Evolutionary conservation across 1,140 invertebrate genomes (phyloP), one percentile per base, ranked within the genome.

Genomic region (Pseudomyrmex dendroicus): DNA sequence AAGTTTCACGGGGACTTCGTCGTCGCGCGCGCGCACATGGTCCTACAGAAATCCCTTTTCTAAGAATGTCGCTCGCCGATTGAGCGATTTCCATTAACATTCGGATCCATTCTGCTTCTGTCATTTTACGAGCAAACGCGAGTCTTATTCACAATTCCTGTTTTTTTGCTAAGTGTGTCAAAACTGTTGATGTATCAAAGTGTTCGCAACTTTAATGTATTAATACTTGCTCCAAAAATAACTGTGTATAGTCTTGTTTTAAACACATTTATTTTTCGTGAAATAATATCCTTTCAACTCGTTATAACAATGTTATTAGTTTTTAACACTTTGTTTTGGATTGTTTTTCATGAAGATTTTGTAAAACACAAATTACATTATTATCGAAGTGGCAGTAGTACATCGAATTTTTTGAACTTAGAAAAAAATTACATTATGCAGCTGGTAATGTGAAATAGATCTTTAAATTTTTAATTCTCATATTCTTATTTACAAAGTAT

Each of bases 311-410:
- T 35, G 5, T 35, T 35, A 35, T 35, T 35, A 35, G 35, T 35
- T 7, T 35, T 35, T 35, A 35, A 35, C 35, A 7, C 5, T 35
- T 35, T 35, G 7, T 35, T 1, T 35, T 35, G 0, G 35, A 35
- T 35, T 35, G 0, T 35, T 35, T 35, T 35, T 5, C 35, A 35
- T 5, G 5, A 7, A 35, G 5, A 59, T 73, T 57, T 62, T 44
- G 17, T 4, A 17, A 85, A 68, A 15, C 20, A 56, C 10, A 17
- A 61, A 56, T 57, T 10, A 35, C 5, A 35, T 35, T 35, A 35
- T 35, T 35, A 46, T 66, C 22, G 50, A 84, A 84, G 82, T 84
- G 82, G 64, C 82, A 84, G 82, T 80, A 48, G 66, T 80, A 84
- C 35, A 70, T 70, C 50, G 15, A 57, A 50, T 78, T 52, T 77